phyloP scores from a whole-genome alignment of 2,888 invertebrate species.

The Peribatodes rhomboidaria region DNA sequence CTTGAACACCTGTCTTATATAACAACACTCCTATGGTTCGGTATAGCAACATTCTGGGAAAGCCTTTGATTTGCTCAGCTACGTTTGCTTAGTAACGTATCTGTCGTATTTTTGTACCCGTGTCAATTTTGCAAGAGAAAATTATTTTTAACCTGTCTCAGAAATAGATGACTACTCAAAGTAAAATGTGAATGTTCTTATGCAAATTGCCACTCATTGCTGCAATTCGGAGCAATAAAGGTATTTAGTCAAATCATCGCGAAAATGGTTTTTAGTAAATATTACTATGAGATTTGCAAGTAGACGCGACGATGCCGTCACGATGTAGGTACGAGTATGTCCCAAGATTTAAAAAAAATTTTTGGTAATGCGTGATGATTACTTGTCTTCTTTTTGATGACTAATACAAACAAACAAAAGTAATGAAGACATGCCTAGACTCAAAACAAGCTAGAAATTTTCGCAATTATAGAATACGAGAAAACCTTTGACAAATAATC shows the following conservation, averaged over 20 bases:
- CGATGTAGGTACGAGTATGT: not conserved
- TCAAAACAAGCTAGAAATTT: not conserved
- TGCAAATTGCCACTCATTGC: too few species aligned
- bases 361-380: too few species aligned
- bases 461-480: constrained; percentile 12
- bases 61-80: not conserved
- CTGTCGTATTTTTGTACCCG: not conserved
- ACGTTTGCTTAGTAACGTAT: not conserved
- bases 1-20: constrained; percentile 21
- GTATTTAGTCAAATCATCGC: too few species aligned
- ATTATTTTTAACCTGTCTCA: too few species aligned
- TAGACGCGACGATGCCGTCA: not conserved
- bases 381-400: not conserved
- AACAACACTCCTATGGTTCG: not conserved
- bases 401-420: not conserved
- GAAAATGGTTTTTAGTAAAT: too few species aligned
- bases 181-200: too few species aligned
- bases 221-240: too few species aligned
- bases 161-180: too few species aligned
- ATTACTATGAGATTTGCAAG: not conserved
- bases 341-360: not conserved
- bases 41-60: not conserved
- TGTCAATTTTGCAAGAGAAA: too few species aligned
- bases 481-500: constrained; percentile 28
- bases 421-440: not conserved